phyloP scores from a whole-genome alignment of 1,140 invertebrate genomes.

The Aphidius gifuensis region DNA sequence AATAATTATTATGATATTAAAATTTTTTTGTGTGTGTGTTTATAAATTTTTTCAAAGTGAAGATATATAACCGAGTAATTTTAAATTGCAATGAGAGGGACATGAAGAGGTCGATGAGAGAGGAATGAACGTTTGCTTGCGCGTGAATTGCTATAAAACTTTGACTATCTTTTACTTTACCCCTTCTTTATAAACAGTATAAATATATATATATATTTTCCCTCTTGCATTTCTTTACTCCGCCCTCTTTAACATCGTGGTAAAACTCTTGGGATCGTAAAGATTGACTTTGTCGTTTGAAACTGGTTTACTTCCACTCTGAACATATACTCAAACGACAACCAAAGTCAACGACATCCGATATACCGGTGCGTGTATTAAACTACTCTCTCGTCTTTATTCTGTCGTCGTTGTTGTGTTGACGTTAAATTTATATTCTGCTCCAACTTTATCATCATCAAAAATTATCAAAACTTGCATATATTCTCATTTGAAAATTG shows the following conservation, averaged over 20 bases:
- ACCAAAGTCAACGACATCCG: constrained; percentile 19
- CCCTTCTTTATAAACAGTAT: not conserved
- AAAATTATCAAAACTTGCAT: constrained; percentile 26
- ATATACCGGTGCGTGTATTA: constrained; percentile 8
- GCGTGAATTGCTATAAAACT: constrained; percentile 13
- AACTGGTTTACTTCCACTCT: constrained; percentile 24
- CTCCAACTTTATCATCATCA: constrained; percentile 32
- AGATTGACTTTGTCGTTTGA: constrained; percentile 25
- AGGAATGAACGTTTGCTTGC: no score
- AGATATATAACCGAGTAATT: no score
- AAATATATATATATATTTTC: constrained; percentile 7
- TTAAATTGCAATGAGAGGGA: no score
- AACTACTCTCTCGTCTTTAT: not conserved
- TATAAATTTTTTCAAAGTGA: no score
- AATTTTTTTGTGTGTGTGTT: no score
- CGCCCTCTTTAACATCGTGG: constrained; percentile 26
- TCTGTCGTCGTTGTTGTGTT: not conserved
- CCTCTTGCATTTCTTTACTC: constrained; percentile 11
- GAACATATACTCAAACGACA: constrained; percentile 4
- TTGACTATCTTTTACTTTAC: constrained; percentile 1
- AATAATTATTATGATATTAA: no score
- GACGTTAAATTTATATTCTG: constrained; percentile 12
- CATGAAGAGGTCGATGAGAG: no score
- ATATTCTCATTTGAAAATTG: no score
- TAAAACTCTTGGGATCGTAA: constrained; percentile 29